Conservation (phyloP, 2,797 vertebrate genomes). For the Falco rusticolus region DNA sequence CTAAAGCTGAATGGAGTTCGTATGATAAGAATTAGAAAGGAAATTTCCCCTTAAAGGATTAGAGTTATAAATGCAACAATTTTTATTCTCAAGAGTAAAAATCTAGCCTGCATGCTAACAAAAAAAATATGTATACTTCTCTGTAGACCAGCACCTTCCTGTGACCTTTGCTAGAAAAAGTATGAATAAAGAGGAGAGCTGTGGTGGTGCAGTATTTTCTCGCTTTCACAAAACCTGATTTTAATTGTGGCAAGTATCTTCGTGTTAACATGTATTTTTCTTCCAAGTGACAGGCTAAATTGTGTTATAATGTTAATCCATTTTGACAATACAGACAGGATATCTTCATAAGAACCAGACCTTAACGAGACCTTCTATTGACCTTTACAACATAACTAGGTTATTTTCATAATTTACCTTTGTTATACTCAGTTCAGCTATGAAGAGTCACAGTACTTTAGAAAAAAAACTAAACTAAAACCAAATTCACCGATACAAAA, state of each 20-base stretch:
- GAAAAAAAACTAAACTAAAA: not conserved
- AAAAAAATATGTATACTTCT: not conserved
- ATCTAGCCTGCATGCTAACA: not conserved
- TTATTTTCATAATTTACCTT: slow-evolving; percentile 43
- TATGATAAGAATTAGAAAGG: not conserved
- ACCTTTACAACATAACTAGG: slow-evolving; percentile 10
- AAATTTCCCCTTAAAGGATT: not conserved
- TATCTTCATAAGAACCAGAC: slow-evolving; percentile 13
- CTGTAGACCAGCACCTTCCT: not conserved
- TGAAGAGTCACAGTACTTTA: not conserved
- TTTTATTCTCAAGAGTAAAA: not conserved
- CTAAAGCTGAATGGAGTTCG: not conserved
- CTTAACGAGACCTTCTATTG: slow-evolving; percentile 24
- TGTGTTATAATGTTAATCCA: not conserved
- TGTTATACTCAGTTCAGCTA: not conserved
- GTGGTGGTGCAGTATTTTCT: not conserved
- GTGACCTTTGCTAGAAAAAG: not conserved
- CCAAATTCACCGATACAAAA: not conserved
- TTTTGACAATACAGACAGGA: slow-evolving; percentile 38
- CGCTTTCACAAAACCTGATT: not conserved
- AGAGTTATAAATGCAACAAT: not conserved
- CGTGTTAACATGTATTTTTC: not conserved
- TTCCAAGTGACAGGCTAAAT: slow-evolving; percentile 15
- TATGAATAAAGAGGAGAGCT: not conserved
- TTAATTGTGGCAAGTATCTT: not conserved